A percentile compares a stretch with the other conserved stretches of the same genome.
These are phyloP conservation scores for Lucifuga dentata DNA, from an alignment of 2,113 vertebrate species.

Conservation along the genomic window DNA sequence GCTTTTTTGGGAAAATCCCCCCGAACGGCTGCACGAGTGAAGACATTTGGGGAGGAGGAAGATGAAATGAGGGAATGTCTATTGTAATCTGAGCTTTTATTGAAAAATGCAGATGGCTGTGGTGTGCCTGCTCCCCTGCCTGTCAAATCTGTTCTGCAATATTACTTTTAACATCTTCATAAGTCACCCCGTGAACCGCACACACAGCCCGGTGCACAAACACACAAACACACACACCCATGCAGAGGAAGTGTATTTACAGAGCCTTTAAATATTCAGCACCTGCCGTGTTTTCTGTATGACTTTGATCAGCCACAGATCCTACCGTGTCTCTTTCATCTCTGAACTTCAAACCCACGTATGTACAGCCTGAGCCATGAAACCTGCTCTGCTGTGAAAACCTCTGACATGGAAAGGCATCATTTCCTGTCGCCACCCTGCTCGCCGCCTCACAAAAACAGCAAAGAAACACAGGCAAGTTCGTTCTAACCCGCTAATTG, in stretches of 20 bases:
- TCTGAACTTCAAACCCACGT: slow-evolving; percentile 74
- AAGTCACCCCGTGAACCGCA: background rate
- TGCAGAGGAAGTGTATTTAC: slow-evolving; percentile 50
- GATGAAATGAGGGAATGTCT: slow-evolving; percentile 55
- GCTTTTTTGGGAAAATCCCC: slow-evolving; percentile 42
- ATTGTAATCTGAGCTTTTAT: slow-evolving; percentile 35
- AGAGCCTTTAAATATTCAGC: slow-evolving; percentile 76
- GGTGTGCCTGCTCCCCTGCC: slow-evolving; percentile 41
- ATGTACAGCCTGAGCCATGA: slow-evolving; percentile 59
- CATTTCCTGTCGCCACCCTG: slow-evolving; percentile 29
- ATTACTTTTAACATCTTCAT: slow-evolving; percentile 43
- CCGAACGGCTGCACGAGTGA: slow-evolving; percentile 5
- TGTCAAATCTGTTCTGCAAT: slow-evolving; percentile 51
- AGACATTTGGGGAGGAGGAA: slow-evolving; percentile 29
- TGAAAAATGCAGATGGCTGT: slow-evolving; percentile 38
- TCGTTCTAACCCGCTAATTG: background rate
- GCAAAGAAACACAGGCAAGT: background rate
- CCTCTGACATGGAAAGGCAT: background rate
- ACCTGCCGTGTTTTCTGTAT: slow-evolving; percentile 71
- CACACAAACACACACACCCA: slow-evolving; percentile 31
- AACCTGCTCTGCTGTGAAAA: slow-evolving; percentile 52
- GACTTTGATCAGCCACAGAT: slow-evolving; percentile 81
- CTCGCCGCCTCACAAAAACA: slow-evolving; percentile 20
- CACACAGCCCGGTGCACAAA: slow-evolving; percentile 4
- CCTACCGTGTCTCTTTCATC: slow-evolving; percentile 77